Conservation (phyloP, 2,797 vertebrate species). For the Hybognathus amarus region DNA sequence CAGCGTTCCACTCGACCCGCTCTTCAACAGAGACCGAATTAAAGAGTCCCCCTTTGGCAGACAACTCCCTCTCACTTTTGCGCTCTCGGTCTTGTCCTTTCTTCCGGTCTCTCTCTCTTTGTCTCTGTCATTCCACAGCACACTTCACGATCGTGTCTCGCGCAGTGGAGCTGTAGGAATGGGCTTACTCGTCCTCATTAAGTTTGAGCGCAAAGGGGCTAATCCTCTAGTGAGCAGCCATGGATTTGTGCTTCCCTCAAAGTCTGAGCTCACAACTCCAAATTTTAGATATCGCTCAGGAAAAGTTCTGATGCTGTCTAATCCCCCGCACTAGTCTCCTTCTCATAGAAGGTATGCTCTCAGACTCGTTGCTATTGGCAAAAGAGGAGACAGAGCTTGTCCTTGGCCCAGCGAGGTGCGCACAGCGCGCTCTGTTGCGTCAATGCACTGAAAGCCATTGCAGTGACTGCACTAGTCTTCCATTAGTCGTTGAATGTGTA, state of each 20-base stretch:
- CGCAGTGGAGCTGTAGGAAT: constrained; percentile 62
- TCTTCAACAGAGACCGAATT: constrained; percentile 63
- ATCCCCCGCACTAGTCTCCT: constrained; percentile 49
- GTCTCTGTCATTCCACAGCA: constrained; percentile 56
- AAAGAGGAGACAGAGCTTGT: constrained; percentile 44
- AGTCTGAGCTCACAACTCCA: constrained; percentile 59
- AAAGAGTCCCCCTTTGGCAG: constrained; percentile 61
- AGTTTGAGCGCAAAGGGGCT: constrained; percentile 59
- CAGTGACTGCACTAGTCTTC: constrained; percentile 28
- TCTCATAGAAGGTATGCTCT: constrained; percentile 45
- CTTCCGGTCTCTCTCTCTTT: constrained; percentile 47
- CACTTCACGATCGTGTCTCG: constrained; percentile 65
- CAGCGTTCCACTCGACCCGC: constrained; percentile 63
- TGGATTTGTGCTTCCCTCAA: constrained; percentile 62
- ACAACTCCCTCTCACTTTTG: constrained; percentile 41
- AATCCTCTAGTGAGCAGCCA: constrained; percentile 62
- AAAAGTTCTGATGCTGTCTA: constrained; percentile 53
- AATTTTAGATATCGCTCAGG: constrained; percentile 58
- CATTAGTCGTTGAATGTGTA: constrained; percentile 16
- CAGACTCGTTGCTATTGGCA: constrained; percentile 38
- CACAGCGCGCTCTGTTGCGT: constrained; percentile 40
- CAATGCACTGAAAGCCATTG: constrained; percentile 48
- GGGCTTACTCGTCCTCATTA: constrained; percentile 67
- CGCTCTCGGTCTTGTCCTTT: constrained; percentile 34
- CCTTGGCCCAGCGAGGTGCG: constrained; percentile 58